phyloP scores from a whole-genome alignment of 2,113 vertebrate species.

The Ictalurus furcatus region DNA sequence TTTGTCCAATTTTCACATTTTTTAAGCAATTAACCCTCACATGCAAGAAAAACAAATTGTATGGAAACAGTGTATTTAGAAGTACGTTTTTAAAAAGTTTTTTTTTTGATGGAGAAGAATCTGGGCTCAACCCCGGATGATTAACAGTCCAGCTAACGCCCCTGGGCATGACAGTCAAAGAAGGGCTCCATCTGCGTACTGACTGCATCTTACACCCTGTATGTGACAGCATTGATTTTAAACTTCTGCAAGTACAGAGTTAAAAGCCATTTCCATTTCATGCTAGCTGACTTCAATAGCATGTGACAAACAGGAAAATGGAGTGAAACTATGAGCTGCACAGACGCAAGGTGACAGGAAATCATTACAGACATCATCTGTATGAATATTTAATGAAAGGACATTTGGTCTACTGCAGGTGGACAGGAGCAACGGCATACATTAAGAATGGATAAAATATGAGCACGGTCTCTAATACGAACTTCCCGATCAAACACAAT shows the following conservation, averaged over 20 bases:
- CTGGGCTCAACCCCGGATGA: too few species aligned
- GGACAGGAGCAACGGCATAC: constrained; percentile 37
- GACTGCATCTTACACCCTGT: constrained; percentile 1
- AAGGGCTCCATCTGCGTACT: constrained; percentile 4
- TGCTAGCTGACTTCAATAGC: constrained; percentile 39
- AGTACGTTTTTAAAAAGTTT: too few species aligned
- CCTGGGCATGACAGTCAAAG: not conserved
- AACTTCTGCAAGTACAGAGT: constrained; percentile 14
- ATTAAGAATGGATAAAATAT: constrained; percentile 28
- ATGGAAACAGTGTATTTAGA: too few species aligned
- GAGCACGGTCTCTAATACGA: constrained; percentile 15
- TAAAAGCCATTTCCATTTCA: constrained; percentile 23
- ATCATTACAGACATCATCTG: constrained; percentile 46
- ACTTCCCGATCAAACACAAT: constrained; percentile 4
- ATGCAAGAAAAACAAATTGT: too few species aligned
- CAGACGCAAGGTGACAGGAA: constrained; percentile 50
- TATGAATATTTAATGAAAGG: constrained; percentile 52
- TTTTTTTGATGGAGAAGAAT: too few species aligned
- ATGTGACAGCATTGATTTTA: constrained; percentile 28
- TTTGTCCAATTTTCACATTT: too few species aligned
- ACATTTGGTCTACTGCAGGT: constrained; percentile 40
- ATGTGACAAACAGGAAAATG: constrained; percentile 38
- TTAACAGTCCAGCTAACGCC: too few species aligned
- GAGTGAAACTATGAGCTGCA: constrained; percentile 28
- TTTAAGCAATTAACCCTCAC: too few species aligned